These are phyloP conservation scores for Heteractis magnifica DNA, from an alignment of 92 coral and sea anemone genomes.

Conservation along the genomic window DNA sequence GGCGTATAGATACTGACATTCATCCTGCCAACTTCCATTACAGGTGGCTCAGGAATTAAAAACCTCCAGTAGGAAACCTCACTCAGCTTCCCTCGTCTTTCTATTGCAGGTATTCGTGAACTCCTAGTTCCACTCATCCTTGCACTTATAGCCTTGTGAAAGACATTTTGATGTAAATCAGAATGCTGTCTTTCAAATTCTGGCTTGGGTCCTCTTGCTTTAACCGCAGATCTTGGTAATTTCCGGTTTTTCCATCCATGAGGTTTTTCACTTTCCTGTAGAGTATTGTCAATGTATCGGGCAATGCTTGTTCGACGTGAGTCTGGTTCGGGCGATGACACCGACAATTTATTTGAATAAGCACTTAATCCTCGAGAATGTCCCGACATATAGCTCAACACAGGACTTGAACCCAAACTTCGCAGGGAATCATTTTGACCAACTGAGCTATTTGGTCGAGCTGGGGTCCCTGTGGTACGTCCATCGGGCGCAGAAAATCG, in stretches of 20 bases:
- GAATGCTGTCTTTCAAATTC: not conserved
- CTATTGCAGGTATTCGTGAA: slow-evolving; percentile 39
- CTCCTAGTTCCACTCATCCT: slow-evolving; percentile 13
- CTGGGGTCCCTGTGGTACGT: slow-evolving; percentile 33
- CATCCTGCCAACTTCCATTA: slow-evolving; percentile 85
- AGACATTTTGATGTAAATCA: slow-evolving; percentile 25
- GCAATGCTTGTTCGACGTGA: slow-evolving; percentile 59
- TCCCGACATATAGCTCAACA: not conserved
- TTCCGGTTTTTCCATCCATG: slow-evolving; percentile 5
- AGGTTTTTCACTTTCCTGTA: not conserved
- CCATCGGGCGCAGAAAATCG: slow-evolving; percentile 31
- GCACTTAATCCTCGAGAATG: slow-evolving; percentile 9
- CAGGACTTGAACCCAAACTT: slow-evolving; percentile 1
- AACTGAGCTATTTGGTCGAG: slow-evolving; percentile 70
- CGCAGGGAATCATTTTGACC: not conserved
- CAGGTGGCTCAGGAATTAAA: slow-evolving; percentile 91
- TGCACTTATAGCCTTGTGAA: slow-evolving; percentile 29
- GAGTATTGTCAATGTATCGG: slow-evolving; percentile 18
- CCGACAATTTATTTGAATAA: slow-evolving; percentile 19
- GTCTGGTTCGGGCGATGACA: slow-evolving; percentile 30
- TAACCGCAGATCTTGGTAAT: slow-evolving; percentile 8
- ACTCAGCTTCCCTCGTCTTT: slow-evolving; percentile 67
- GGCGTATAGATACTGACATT: slow-evolving; percentile 96
- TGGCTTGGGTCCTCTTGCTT: not conserved
- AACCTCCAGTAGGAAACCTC: slow-evolving; percentile 74